These are phyloP conservation scores for Chromobotia macracanthus DNA, from an alignment of 2,797 vertebrate species.

Conservation along the genomic window DNA sequence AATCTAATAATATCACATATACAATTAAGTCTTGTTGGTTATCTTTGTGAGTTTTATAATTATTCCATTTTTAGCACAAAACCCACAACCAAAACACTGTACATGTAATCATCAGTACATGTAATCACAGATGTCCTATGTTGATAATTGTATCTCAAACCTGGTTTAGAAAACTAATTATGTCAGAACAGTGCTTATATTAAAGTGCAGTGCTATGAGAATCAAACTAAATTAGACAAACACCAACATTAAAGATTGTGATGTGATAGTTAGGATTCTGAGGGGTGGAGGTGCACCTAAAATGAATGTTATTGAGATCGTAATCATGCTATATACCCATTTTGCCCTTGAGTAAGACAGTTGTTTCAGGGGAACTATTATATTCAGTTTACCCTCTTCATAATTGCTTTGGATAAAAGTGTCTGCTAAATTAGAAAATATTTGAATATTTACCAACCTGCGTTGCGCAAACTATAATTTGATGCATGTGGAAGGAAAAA, in stretches of 20 bases:
- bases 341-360: background rate
- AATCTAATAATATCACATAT: no score
- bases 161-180: no score
- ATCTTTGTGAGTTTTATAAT: no score
- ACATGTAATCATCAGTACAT: no score
- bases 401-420: background rate
- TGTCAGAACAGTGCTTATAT: no score
- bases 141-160: no score
- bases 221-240: no score
- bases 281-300: background rate
- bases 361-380: constrained; percentile 1
- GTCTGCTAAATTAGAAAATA: constrained; percentile 1
- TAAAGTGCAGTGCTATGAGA: no score
- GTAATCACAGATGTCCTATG: no score
- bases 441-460: background rate
- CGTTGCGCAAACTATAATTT: background rate
- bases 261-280: background rate
- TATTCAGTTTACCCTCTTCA: constrained; percentile 5
- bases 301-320: background rate
- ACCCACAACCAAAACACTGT: no score
- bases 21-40: no score
- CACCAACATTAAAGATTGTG: background rate
- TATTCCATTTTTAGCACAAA: no score
- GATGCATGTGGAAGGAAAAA: background rate
- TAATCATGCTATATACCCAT: background rate